phyloP scores from a whole-genome alignment of 2,797 vertebrate species.

The Notoglanidium macrostoma region DNA sequence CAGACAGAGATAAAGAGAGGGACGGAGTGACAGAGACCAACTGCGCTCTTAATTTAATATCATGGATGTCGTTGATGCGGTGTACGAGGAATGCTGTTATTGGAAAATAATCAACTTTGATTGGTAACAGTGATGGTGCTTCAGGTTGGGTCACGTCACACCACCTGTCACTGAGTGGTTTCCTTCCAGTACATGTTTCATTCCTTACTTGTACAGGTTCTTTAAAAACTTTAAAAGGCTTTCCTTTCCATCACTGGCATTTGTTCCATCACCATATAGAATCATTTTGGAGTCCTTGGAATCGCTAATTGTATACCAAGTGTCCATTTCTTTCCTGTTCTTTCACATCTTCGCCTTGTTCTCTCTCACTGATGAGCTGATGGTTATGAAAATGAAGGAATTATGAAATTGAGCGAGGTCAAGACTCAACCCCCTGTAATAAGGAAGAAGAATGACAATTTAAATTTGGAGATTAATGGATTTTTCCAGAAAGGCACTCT shows the following conservation, averaged over 20 bases:
- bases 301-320: constrained; percentile 1
- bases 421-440: constrained; percentile 59
- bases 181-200: not conserved
- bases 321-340: constrained; percentile 1
- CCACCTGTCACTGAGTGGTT: not conserved
- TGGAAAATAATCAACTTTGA: not conserved
- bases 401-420: constrained; percentile 35
- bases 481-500: constrained; percentile 71
- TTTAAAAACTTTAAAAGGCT: not conserved
- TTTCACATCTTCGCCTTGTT: not conserved
- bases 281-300: not conserved
- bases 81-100: not conserved
- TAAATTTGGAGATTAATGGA: constrained; percentile 76
- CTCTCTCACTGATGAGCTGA: constrained; percentile 36
- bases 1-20: not conserved
- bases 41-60: not conserved
- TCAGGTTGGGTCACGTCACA: not conserved
- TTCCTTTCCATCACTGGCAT: not conserved
- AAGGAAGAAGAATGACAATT: constrained; percentile 70
- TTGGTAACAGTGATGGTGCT: not conserved
- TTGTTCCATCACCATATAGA: not conserved
- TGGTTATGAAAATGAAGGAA: constrained; percentile 56
- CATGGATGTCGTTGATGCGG: not conserved
- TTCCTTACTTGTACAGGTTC: not conserved
- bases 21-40: not conserved